Base-by-base conservation (phyloP, 1,140 invertebrate species). In the Colletes gigas region DNA sequence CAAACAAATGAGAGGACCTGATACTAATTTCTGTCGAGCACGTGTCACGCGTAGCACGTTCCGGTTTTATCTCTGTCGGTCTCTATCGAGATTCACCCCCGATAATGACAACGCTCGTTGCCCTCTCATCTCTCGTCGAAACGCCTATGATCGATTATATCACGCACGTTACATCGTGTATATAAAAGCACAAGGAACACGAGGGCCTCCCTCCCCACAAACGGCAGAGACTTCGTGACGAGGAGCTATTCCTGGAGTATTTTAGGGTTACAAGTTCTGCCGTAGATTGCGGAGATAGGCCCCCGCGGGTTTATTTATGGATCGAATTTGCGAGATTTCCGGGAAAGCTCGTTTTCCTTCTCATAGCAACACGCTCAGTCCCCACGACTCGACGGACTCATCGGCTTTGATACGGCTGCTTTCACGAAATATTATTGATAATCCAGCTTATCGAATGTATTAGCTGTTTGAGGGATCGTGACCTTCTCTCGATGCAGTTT, bases 311-410 rank as follows among this genome's bases (percentile, higher is more conserved):
- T 84, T 85, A 84, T 84, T 85, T 85, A 85, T 85, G 83, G 82
- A 84, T 85, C 82, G 82, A 85, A 85, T 85, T 83, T 72, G 83
- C 78, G 83, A 84, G 83, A 85, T 84, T 85, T 85, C 83, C 83
- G 78, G 83, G 83, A 77, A 84, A 85, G 62, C 78, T 77, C 78
- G 67, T 81, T 84, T 81, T 59, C 80, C 59, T 12, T 17, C 15
- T 9, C 63, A 14, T 62, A 15, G 55, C 72, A 7, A 12, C 30
- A 17, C 39, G 41, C 12, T 8, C 65, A 50, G 65, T 10, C 65
- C 50, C 54, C 44, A 15, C 21, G 44, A 7, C 60, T 10, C 52
- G 21, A 19, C 65, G 0, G 70, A 54, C 44, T 80, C 82, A 44
- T 70, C 59, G 70, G 54, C 66, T 84, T 74, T 80, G 83, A 84